Conservation (phyloP, 2,113 vertebrate species). For the Forbesichthys agassizii region DNA sequence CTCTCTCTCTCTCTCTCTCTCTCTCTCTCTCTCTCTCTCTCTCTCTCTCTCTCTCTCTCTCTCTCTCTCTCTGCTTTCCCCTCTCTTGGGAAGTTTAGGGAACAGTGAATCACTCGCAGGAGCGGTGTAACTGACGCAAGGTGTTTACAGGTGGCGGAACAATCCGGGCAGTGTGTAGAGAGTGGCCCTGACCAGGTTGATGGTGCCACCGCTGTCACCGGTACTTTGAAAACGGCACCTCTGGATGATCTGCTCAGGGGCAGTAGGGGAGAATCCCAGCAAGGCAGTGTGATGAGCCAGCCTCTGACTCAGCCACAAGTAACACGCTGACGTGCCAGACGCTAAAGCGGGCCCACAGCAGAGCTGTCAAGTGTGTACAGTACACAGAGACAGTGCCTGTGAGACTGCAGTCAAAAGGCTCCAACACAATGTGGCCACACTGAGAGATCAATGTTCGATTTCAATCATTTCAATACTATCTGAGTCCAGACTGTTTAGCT, state of each 20-base stretch:
- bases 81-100: slow-evolving; percentile 27
- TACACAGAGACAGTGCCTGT: slow-evolving; percentile 1
- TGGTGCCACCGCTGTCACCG: slow-evolving; percentile 18
- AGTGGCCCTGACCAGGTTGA: slow-evolving; percentile 1
- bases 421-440: slow-evolving; percentile 1
- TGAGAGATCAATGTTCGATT: slow-evolving; percentile 2
- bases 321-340: slow-evolving; percentile 52
- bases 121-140: slow-evolving; percentile 61
- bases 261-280: slow-evolving; percentile 57
- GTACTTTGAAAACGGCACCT: slow-evolving; percentile 42
- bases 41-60: slow-evolving; percentile 26
- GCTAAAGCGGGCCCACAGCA: slow-evolving; percentile 36
- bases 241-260: slow-evolving; percentile 33
- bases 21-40: slow-evolving; percentile 7
- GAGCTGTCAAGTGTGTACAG: slow-evolving; percentile 57
- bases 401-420: slow-evolving; percentile 8
- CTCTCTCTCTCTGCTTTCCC: slow-evolving; percentile 1
- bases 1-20: too few relatives aligned
- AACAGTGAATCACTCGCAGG: slow-evolving; percentile 55
- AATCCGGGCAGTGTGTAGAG: slow-evolving; percentile 60
- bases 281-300: slow-evolving; percentile 44
- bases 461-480: slow-evolving; percentile 15
- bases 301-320: slow-evolving; percentile 62
- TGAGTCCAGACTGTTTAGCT: slow-evolving; percentile 32
- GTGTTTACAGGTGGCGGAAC: slow-evolving; percentile 59